These are phyloP conservation scores for Heliconius cydno DNA, from an alignment of 2,888 invertebrate genomes.

Conservation along the genomic window DNA sequence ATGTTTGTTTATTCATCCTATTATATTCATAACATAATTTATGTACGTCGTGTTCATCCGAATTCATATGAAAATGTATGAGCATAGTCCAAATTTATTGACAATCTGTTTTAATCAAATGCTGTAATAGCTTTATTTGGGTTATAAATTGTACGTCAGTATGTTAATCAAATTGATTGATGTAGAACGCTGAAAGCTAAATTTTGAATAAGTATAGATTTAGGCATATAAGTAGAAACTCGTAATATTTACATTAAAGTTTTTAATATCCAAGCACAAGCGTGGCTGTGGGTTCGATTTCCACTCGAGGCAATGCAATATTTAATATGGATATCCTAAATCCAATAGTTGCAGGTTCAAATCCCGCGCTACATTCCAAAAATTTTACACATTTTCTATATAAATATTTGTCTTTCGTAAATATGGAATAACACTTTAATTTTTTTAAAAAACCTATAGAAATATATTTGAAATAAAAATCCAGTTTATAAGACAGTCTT, in stretches of 20 bases:
- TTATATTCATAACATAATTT: constrained; percentile 15
- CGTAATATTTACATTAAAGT: too few relatives aligned
- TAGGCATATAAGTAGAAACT: neutral
- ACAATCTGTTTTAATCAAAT: constrained; percentile 15
- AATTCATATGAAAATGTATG: constrained; percentile 18
- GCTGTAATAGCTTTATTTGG: constrained; percentile 17
- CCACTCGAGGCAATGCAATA: too few relatives aligned
- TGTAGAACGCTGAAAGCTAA: neutral
- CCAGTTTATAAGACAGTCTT: constrained; percentile 69
- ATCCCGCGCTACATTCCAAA: too few relatives aligned
- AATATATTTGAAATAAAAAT: constrained; percentile 33
- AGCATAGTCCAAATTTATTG: constrained; percentile 13
- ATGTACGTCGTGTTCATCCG: constrained; percentile 10
- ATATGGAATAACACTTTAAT: too few relatives aligned
- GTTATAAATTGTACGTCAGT: constrained; percentile 7
- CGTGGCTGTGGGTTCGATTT: too few relatives aligned
- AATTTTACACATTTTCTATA: too few relatives aligned
- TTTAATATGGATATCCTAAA: too few relatives aligned
- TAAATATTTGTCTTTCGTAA: too few relatives aligned
- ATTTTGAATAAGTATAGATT: neutral
- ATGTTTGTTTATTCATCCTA: neutral
- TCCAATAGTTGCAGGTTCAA: too few relatives aligned
- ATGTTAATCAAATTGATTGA: neutral
- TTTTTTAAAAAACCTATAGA: neutral
- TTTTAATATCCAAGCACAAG: too few relatives aligned